phyloP scores from a whole-genome alignment of 2,113 vertebrate genomes.

The Mystacornis crossleyi region DNA sequence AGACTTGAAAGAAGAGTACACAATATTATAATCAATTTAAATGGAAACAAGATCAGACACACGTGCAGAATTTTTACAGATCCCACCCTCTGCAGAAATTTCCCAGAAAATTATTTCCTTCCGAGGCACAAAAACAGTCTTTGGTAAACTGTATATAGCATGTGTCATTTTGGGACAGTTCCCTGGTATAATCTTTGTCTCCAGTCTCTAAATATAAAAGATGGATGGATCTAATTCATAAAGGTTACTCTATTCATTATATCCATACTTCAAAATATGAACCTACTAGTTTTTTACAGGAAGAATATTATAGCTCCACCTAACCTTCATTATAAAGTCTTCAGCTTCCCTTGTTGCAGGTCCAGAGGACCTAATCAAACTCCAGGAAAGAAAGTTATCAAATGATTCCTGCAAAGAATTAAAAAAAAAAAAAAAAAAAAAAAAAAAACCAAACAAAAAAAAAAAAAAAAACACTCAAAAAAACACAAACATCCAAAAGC shows the following conservation, averaged over 20 bases:
- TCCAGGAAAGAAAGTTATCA: constrained; percentile 60
- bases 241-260: not conserved
- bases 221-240: not conserved
- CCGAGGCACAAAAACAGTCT: not conserved
- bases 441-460: not conserved
- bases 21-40: not conserved
- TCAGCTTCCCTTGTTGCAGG: constrained; percentile 1
- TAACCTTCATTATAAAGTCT: constrained; percentile 22
- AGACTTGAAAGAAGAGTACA: not conserved
- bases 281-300: not conserved
- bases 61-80: not conserved
- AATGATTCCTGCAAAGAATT: constrained; percentile 59
- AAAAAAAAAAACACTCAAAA: not conserved
- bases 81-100: not conserved
- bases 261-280: not conserved
- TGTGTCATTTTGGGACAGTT: not conserved
- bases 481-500: constrained; percentile 58
- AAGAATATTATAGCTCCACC: not conserved
- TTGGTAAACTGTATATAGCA: not conserved
- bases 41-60: not conserved
- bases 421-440: not conserved
- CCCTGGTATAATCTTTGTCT: not conserved
- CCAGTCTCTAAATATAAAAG: not conserved
- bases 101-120: not conserved
- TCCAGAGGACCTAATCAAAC: constrained; percentile 53